Evolutionary conservation across 2,797 vertebrate genomes (phyloP), one percentile per base, ranked within the genome.

Genomic region (Myripristis jacobus): DNA sequence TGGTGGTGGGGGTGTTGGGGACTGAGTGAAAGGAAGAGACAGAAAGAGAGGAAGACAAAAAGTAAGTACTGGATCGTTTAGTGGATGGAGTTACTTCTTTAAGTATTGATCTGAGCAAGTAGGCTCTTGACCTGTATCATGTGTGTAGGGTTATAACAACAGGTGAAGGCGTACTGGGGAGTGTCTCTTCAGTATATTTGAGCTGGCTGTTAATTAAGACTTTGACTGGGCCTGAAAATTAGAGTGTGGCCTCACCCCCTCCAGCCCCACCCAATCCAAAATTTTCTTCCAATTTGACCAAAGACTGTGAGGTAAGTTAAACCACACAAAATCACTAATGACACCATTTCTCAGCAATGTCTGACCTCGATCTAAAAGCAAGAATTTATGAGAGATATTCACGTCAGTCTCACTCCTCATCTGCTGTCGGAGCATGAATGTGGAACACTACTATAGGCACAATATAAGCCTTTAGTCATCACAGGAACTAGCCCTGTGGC

Each of bases 31-130:
- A 70, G 38, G 63, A 66, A 61, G 48, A 68, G 25, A 25, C 12
- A 31, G 34, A n/a, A n/a, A n/a, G 21, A 16, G 52, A 55, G 71
- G 62, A 59, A 73, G 71, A 77, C 61, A 66, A 74, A 65, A 70
- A 70, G 82, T 78, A 80, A 83, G 75, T 87, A 66, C 81, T 84
- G 86, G 87, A 77, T 89, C 80, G 84, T 85, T 47, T 65, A 76
- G 62, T 78, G 71, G 85, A 84, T 77, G 36, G 74, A 88, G 80
- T 61, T 84, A 56, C 51, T 65, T 29, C 57, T 86, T 77, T 25
- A 84, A 65, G 60, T 87, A 83, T 83, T 84, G 85, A 90, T 87
- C 75, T 63, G 27, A 75, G 67, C 6, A 27, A 66, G 63, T 70
- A 52, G 15, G 34, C 77, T 82, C 85, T 84, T 73, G 70, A 86